phyloP scores from a whole-genome alignment of 2,113 vertebrate genomes.

The Caretta caretta region DNA sequence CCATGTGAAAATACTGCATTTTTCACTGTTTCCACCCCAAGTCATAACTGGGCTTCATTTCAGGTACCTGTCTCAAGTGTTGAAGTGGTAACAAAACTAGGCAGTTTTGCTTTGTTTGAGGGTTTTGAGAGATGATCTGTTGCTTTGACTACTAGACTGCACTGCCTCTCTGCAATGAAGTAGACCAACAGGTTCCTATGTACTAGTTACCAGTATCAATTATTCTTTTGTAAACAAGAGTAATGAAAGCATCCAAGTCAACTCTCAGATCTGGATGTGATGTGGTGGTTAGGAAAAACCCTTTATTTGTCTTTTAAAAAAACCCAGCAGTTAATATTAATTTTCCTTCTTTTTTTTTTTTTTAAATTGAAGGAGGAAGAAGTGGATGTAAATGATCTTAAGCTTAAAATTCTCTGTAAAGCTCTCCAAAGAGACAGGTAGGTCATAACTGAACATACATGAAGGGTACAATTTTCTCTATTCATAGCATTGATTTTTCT shows the following conservation, averaged over 20 bases:
- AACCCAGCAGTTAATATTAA: neutral
- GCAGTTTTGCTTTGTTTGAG: too few species aligned
- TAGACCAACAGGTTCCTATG: neutral
- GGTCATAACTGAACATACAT: conserved; percentile 38
- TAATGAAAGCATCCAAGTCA: neutral
- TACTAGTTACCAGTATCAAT: neutral
- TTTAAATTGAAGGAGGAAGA: conserved; percentile 77
- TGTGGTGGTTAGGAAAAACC: neutral
- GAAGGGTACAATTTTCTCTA: neutral
- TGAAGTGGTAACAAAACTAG: too few species aligned
- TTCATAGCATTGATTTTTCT: neutral
- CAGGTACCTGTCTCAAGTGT: too few species aligned
- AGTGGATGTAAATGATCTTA: conserved; percentile 86
- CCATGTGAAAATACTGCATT: neutral
- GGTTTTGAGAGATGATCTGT: neutral
- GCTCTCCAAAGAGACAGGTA: conserved; percentile 92
- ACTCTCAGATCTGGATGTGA: neutral
- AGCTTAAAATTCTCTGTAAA: conserved; percentile 92
- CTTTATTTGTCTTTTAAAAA: neutral
- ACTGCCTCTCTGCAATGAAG: neutral
- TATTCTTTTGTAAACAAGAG: neutral
- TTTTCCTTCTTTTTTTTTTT: conserved; percentile 18
- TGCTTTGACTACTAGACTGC: neutral
- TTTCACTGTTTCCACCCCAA: too few species aligned
- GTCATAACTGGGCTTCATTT: too few species aligned